These are phyloP conservation scores for Apodemus speciosus DNA, from an alignment of 2,113 vertebrate genomes.

Conservation along the genomic window DNA sequence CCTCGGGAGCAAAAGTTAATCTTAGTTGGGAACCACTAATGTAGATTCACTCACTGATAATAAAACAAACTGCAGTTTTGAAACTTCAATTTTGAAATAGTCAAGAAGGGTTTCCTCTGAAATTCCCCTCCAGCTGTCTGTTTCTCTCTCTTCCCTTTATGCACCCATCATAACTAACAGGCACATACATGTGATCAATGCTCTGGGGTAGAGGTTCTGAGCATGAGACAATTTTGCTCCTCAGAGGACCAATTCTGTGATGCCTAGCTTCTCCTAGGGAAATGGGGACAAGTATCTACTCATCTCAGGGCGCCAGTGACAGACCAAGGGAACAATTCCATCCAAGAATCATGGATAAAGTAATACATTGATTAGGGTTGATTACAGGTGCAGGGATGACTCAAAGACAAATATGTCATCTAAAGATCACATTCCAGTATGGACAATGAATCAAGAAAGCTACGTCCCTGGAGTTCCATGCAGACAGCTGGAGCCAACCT, in stretches of 20 bases:
- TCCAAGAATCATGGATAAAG: not conserved
- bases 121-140: not conserved
- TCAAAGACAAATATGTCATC: not conserved
- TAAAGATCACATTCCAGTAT: not conserved
- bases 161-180: too few species aligned
- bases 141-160: not conserved
- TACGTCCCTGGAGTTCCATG: too few species aligned
- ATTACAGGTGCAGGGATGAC: not conserved
- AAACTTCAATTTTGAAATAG: slow-evolving; percentile 4
- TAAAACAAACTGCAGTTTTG: slow-evolving; percentile 11
- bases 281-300: not conserved
- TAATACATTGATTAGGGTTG: not conserved
- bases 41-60: not conserved
- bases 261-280: not conserved
- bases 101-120: slow-evolving; percentile 13
- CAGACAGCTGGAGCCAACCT: not conserved
- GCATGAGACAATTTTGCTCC: not conserved
- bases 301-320: not conserved
- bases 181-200: not conserved
- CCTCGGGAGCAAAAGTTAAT: not conserved
- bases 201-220: not conserved
- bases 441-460: not conserved
- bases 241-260: not conserved
- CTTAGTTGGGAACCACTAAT: not conserved
- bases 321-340: not conserved